These are phyloP conservation scores for Heliconius ismenius DNA, from an alignment of 2,888 invertebrate genomes.

Conservation along the genomic window DNA sequence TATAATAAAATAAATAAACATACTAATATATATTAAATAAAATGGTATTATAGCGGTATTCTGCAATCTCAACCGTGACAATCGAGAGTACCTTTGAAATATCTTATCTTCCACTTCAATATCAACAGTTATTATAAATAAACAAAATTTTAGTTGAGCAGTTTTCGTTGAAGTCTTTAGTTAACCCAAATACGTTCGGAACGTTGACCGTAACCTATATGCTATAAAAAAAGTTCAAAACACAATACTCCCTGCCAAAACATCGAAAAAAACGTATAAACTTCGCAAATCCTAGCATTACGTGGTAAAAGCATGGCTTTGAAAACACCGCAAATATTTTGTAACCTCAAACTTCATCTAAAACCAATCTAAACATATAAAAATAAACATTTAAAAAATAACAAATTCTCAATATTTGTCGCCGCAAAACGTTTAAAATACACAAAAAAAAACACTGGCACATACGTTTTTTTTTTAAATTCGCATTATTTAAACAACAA, in stretches of 20 bases:
- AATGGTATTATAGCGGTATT: background rate
- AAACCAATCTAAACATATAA: conserved; percentile 4
- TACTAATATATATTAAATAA: background rate
- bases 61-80: conserved; percentile 6
- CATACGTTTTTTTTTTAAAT: conserved; percentile 69
- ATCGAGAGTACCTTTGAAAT: conserved; percentile 2
- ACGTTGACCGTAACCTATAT: conserved; percentile 58
- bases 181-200: conserved; percentile 50
- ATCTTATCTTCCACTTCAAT: conserved; percentile 25
- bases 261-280: conserved; percentile 46
- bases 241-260: conserved; percentile 13
- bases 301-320: conserved; percentile 52
- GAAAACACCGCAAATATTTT: conserved; percentile 57
- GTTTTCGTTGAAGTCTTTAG: conserved; percentile 60
- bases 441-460: conserved; percentile 63
- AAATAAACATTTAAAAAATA: background rate
- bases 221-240: conserved; percentile 24
- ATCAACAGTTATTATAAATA: conserved; percentile 27
- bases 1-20: conserved; percentile 3
- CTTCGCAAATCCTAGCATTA: conserved; percentile 61
- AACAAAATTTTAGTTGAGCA: conserved; percentile 31
- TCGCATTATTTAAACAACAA: conserved; percentile 64
- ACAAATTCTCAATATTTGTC: conserved; percentile 43
- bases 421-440: conserved; percentile 54
- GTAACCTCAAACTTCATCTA: conserved; percentile 56